Conservation (phyloP, 2,888 invertebrate species). For the Didymodactylos carnosus region DNA sequence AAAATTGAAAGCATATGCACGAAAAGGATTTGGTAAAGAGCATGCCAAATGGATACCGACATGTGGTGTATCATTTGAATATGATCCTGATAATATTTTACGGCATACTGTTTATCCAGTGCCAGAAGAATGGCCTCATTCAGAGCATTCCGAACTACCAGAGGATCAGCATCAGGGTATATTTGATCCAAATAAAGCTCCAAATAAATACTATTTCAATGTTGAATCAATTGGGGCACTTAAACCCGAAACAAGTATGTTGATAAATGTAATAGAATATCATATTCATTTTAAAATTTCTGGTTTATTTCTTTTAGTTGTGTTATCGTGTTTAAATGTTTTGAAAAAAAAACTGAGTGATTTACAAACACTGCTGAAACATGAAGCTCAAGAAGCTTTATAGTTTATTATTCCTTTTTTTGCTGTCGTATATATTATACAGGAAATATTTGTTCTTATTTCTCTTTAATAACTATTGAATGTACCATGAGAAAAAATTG, state of each 20-base stretch:
- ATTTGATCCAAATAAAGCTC: constrained; percentile 78
- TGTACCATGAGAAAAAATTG: too few species aligned
- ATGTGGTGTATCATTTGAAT: constrained; percentile 90
- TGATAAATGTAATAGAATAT: too few species aligned
- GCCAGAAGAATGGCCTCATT: constrained; percentile 96
- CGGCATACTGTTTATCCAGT: constrained; percentile 81
- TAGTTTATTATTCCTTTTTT: background rate
- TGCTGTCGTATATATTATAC: background rate
- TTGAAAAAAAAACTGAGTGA: constrained; percentile 63
- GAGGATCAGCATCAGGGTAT: constrained; percentile 55
- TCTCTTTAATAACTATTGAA: too few species aligned
- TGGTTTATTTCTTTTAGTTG: constrained; percentile 42
- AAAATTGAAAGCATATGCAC: constrained; percentile 79
- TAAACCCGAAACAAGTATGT: constrained; percentile 46
- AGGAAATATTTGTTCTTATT: background rate
- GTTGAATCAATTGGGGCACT: constrained; percentile 85
- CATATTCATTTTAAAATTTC: background rate
- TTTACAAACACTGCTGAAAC: constrained; percentile 39
- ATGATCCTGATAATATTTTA: constrained; percentile 93
- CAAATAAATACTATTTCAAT: constrained; percentile 87
- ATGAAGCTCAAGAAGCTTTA: background rate
- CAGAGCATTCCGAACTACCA: constrained; percentile 53
- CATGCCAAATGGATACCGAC: constrained; percentile 99
- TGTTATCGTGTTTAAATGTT: constrained; percentile 53
- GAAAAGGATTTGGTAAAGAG: constrained; percentile 86